phyloP scores from a whole-genome alignment of 2,113 vertebrate species.

The Chloroceryle aenea region DNA sequence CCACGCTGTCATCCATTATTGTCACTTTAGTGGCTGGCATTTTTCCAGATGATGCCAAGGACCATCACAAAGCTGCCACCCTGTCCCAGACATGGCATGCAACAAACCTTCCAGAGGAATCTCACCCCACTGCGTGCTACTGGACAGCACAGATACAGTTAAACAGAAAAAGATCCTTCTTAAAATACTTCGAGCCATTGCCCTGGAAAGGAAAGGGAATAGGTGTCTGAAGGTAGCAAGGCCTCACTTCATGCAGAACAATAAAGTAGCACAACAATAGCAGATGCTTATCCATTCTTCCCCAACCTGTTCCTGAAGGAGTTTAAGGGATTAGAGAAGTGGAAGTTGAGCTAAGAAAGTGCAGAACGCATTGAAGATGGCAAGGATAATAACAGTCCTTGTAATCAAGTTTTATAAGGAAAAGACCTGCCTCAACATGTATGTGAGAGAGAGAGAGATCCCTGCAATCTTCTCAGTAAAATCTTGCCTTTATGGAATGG shows the following conservation, averaged over 20 bases:
- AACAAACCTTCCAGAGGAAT: neutral
- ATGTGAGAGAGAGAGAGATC: neutral
- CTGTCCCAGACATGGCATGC: neutral
- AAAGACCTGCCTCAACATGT: neutral
- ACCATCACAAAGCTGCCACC: neutral
- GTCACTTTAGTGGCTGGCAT: neutral
- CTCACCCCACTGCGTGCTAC: neutral
- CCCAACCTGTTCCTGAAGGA: neutral
- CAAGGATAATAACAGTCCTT: neutral
- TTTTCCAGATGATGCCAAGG: neutral
- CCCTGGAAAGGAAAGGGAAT: neutral
- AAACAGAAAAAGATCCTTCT: neutral
- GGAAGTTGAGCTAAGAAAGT: neutral
- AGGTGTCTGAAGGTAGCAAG: neutral
- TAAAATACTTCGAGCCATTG: neutral
- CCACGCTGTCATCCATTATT: neutral
- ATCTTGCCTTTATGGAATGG: neutral
- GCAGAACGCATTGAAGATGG: neutral
- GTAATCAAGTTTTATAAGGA: neutral
- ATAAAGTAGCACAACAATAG: neutral
- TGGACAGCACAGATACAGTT: neutral
- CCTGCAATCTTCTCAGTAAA: neutral
- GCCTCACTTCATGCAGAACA: neutral
- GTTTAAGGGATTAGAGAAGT: neutral
- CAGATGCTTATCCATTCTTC: neutral